Base-by-base conservation (phyloP, 2,888 invertebrate genomes). In the Eupithecia insigniata region DNA sequence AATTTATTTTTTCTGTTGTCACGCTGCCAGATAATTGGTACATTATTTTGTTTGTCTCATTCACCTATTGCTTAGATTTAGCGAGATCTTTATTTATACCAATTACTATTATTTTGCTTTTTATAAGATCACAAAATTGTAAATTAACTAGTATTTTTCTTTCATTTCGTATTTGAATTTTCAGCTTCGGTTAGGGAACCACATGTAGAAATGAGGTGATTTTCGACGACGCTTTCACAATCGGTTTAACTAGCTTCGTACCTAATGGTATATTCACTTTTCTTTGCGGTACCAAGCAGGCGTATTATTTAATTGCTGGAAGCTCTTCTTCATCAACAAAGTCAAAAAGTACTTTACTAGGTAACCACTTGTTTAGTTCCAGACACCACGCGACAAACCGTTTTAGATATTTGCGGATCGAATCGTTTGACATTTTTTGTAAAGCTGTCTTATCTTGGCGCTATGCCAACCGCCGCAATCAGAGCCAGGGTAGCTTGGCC, bases 391-490 rank as follows among this genome's bases (percentile, higher is more conserved):
- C 71, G 72, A 73, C 67, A 26, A 72, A 72, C 73, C 69, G 55
- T 68, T 76, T 70, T 72, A 73, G 62, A 78, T 75, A 80, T 78
- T 77, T 69, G 76, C 75, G 73, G 76, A 78, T 79, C 71, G 70
- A 77, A 79, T 78, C 76, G 74, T 73, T 75, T 78, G 75, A 76
- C 66, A 76, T 77, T 75, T 79, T 79, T 78, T 78, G 69, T 79
- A 46, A 58, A 71, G 71, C 64, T 74, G 66, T 60, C 61, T 69
- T 61, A 22, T 46, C 30, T 73, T 74, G 74, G 74, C 67, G 0
- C 18, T 22, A 14, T 46, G 74, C 74, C 74, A 74, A 46, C 65
- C 36, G 10, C 65, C 46, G 65, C 66, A 0, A 58, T 64, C 18
- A 32, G n/a, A 46, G 16, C 75, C 72, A 72, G 28, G 18, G 18